phyloP scores from a whole-genome alignment of 1,140 invertebrate genomes.

The Drosophila sp. region DNA sequence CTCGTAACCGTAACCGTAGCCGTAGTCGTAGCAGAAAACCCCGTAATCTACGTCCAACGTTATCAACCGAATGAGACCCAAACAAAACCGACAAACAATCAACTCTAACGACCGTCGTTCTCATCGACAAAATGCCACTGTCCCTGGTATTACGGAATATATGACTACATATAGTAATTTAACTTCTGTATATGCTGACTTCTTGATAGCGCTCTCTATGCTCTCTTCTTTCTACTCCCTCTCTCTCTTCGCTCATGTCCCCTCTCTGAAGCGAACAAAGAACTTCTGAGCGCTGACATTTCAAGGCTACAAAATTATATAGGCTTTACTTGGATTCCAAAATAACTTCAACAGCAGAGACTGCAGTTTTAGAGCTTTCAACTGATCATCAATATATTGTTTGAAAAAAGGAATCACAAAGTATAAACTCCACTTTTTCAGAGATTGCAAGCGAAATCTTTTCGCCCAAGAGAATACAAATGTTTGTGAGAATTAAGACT shows the following conservation, averaged over 20 bases:
- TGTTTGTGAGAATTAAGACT: too few relatives aligned
- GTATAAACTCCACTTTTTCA: neutral
- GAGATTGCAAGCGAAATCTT: neutral
- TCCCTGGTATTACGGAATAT: conserved; percentile 16
- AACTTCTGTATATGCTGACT: conserved; percentile 29
- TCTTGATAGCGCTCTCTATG: conserved; percentile 34
- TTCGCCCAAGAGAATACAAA: too few relatives aligned
- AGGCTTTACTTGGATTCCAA: neutral
- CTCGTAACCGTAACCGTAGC: neutral
- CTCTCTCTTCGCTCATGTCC: neutral
- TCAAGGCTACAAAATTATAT: conserved; percentile 1
- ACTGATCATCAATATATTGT: neutral
- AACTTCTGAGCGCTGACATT: neutral
- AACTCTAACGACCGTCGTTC: conserved; percentile 27
- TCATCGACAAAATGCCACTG: conserved; percentile 34
- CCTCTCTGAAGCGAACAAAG: conserved; percentile 8
- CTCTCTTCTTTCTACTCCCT: conserved; percentile 1
- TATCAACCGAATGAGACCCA: conserved; percentile 19
- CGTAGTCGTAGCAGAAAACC: neutral
- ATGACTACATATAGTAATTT: conserved; percentile 25
- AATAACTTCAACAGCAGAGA: neutral
- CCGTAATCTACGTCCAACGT: conserved; percentile 16
- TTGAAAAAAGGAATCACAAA: neutral
- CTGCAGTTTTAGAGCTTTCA: too few relatives aligned
- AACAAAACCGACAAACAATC: conserved; percentile 14